A percentile compares a stretch with the other conserved stretches of the same genome.
These are phyloP conservation scores for Agriopis leucophaearia DNA, from an alignment of 2,888 invertebrate genomes.

Conservation along the genomic window DNA sequence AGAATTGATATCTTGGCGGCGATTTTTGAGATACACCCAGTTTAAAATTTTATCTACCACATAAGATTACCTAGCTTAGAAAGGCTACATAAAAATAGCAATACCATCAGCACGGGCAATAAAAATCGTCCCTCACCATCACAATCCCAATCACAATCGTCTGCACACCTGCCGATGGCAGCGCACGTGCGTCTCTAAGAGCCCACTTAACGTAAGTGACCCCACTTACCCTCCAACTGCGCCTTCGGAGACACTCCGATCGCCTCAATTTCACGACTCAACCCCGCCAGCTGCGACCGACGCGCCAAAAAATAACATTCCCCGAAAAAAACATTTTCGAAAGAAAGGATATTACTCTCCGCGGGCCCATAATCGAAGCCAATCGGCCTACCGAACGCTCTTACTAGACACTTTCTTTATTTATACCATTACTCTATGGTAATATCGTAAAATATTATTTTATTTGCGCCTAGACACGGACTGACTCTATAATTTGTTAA, in stretches of 20 bases:
- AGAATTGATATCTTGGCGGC: no score
- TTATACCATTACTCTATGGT: conserved; percentile 75
- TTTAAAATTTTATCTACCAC: background rate
- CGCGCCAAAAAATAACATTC: conserved; percentile 82
- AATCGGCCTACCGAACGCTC: conserved; percentile 79
- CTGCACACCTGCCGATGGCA: conserved; percentile 77
- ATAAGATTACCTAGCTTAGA: conserved; percentile 23
- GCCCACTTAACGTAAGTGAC: conserved; percentile 85
- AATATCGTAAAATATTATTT: conserved; percentile 76
- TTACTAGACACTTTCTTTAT: conserved; percentile 78
- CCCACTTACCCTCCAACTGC: conserved; percentile 77
- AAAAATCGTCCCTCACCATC: conserved; percentile 68
- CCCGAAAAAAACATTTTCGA: conserved; percentile 77
- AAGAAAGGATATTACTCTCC: conserved; percentile 86
- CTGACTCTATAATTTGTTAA: conserved; percentile 68
- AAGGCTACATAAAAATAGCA: conserved; percentile 51
- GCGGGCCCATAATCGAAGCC: conserved; percentile 84
- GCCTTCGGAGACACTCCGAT: conserved; percentile 68
- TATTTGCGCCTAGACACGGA: conserved; percentile 65
- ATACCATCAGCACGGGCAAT: conserved; percentile 60
- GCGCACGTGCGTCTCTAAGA: conserved; percentile 79
- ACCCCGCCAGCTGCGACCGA: conserved; percentile 82
- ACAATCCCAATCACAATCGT: conserved; percentile 80
- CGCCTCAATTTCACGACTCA: conserved; percentile 74
- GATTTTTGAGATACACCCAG: no score